Evolutionary conservation across 2,797 vertebrate species (phyloP).

Genomic region (Lagocephalus sceleratus): DNA sequence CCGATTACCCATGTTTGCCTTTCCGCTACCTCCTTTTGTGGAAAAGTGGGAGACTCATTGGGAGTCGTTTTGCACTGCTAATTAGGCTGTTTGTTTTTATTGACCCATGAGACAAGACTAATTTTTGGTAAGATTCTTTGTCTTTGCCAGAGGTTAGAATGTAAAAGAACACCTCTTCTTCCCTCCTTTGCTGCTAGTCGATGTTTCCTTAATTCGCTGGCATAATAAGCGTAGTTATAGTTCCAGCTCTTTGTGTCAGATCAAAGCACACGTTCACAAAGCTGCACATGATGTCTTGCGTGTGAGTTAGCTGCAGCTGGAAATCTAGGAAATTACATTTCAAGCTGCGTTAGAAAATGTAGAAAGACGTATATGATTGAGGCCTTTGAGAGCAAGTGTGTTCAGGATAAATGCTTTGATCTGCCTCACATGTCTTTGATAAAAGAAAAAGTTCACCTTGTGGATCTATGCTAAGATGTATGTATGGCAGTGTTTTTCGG

Average conservation of each 20-base stretch:
- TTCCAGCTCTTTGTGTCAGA: slow-evolving; percentile 5
- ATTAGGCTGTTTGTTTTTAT: slow-evolving; percentile 22
- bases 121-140: slow-evolving; percentile 7
- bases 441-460: slow-evolving; percentile 7
- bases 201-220: slow-evolving; percentile 3
- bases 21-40: background rate
- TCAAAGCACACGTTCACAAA: background rate
- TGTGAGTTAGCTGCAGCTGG: background rate
- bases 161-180: background rate
- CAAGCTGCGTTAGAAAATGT: slow-evolving; percentile 3
- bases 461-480: slow-evolving; percentile 2
- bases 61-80: slow-evolving; percentile 6
- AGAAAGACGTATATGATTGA: background rate
- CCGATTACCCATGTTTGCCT: slow-evolving; percentile 1
- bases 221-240: slow-evolving; percentile 1
- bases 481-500: background rate
- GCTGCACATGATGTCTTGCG: background rate
- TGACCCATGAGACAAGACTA: slow-evolving; percentile 9
- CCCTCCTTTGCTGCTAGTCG: slow-evolving; percentile 2
- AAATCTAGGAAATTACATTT: slow-evolving; percentile 2
- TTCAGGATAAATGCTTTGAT: slow-evolving; percentile 9
- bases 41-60: slow-evolving; percentile 5
- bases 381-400: background rate
- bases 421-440: slow-evolving; percentile 10
- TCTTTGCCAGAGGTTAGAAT: slow-evolving; percentile 9